Percentiles rank a stretch among this genome's conserved stretches.
Conservation (phyloP, 2,113 vertebrate species). For the Potamarius usumacintae region DNA sequence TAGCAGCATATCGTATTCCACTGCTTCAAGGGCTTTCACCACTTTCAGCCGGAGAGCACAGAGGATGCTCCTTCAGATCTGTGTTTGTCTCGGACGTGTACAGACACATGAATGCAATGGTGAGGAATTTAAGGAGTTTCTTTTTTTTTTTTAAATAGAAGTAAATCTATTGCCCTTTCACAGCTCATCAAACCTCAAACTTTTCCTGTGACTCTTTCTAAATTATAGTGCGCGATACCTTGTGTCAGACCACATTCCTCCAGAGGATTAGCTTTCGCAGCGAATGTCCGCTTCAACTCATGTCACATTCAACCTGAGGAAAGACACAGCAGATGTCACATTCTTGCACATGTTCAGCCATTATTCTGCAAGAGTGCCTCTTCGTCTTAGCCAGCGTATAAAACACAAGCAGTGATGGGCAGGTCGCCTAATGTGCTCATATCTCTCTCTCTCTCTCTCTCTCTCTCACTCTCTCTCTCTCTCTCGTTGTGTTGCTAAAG, state of each 20-base stretch:
- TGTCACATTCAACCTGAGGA: conserved; percentile 17
- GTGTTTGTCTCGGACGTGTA: conserved; percentile 13
- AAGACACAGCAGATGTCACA: conserved; percentile 35
- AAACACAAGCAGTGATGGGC: conserved; percentile 37
- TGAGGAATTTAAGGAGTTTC: neutral
- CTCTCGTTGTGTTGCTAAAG: conserved; percentile 46
- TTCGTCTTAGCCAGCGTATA: conserved; percentile 13
- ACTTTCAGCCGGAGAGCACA: conserved; percentile 31
- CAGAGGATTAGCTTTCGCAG: neutral
- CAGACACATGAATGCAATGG: neutral
- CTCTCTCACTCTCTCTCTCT: conserved; percentile 2
- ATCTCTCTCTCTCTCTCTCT: conserved; percentile 1
- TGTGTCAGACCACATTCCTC: conserved; percentile 13
- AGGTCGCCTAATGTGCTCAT: conserved; percentile 57
- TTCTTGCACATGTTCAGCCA: conserved; percentile 31
- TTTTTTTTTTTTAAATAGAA: neutral
- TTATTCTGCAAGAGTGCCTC: conserved; percentile 32
- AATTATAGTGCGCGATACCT: conserved; percentile 1
- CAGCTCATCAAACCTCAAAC: conserved; percentile 7
- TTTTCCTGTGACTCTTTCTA: conserved; percentile 5
- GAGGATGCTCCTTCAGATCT: conserved; percentile 3
- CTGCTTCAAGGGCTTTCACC: conserved; percentile 30
- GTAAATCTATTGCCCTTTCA: conserved; percentile 25
- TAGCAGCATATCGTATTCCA: conserved; percentile 43
- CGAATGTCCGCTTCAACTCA: conserved; percentile 10